Evolutionary conservation across 2,797 vertebrate genomes (phyloP).

Genomic region (Silurus aristotelis): DNA sequence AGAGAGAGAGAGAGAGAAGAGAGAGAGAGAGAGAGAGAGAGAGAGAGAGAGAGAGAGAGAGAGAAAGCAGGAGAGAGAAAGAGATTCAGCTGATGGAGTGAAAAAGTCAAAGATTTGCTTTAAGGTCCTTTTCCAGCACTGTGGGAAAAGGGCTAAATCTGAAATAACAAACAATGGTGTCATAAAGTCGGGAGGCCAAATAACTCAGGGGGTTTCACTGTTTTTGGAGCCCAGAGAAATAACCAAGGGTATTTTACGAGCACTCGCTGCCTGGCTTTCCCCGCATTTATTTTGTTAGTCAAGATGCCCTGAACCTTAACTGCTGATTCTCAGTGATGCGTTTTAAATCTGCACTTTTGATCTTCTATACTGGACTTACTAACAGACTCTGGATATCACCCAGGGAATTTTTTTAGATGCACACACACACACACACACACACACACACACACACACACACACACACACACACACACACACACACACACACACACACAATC

Average conservation of each 20-base stretch:
- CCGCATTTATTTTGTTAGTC: conserved; percentile 49
- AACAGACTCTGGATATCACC: conserved; percentile 24
- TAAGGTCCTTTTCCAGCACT: conserved; percentile 56
- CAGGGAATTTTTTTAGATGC: conserved; percentile 33
- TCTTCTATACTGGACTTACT: conserved; percentile 36
- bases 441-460: conserved; percentile 11
- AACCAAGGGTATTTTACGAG: conserved; percentile 50
- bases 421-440: conserved; percentile 11
- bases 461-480: conserved; percentile 14
- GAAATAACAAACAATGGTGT: conserved; percentile 55
- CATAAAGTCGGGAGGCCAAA: conserved; percentile 54
- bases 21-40: conserved; percentile 28
- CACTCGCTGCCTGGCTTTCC: conserved; percentile 43
- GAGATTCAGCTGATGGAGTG: conserved; percentile 44
- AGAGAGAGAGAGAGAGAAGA: conserved; percentile 16
- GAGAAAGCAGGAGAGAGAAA: background rate
- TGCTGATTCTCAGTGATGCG: conserved; percentile 47
- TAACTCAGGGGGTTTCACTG: conserved; percentile 40
- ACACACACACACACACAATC: conserved; percentile 3
- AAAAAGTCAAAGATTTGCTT: conserved; percentile 51
- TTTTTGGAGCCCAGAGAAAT: conserved; percentile 45
- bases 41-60: conserved; percentile 5
- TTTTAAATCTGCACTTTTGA: conserved; percentile 37
- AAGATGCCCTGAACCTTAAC: conserved; percentile 49
- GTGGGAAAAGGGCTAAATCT: conserved; percentile 56